Evolutionary conservation across 2,888 invertebrate species (phyloP), one percentile per base, ranked within the genome.

Genomic region (Drosophila lutescens): DNA sequence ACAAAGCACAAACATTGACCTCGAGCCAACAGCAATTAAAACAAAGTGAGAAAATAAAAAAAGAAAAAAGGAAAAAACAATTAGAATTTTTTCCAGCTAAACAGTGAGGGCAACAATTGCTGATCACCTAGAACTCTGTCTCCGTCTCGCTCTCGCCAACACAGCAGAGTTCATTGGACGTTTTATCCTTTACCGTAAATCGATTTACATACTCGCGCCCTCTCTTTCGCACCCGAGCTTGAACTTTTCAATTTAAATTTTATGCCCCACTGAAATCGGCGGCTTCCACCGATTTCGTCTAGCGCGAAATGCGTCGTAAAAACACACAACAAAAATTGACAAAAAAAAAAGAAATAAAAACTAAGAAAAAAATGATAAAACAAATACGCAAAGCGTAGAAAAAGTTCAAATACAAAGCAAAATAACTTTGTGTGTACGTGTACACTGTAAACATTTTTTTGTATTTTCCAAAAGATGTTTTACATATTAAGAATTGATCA

Each of bases 211-310:
- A 40, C 26, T 40, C 10, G 23, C 36, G 53, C 80, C 66, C 46
- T 55, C 36, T 51, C 61, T 58, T 26, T 60, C 54, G 38, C 53
- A 34, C 17, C 7, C 20, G 20, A 7, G 68, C 74, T 61, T 89
- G 89, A 87, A 89, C 86, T 86, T 88, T 89, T 71, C 78, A 88
- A 67, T 76, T 89, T 72, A 79, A 88, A 67, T 76, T 76, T 49
- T 87, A 86, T 86, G 72, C 56, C 60, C 46, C 20, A 38, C 38
- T 50, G 43, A 49, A 54, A 58, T 44, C 51, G 51, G n/a, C 41
- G 26, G 36, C 51, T 30, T 38, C 43, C 20, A 60, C 30, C 63
- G 51, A 68, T 70, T 70, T 82, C 50, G 86, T 87, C 82, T 82
- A 82, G 73, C 88, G 73, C 74, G 20, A 79, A 79, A 80, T 85